Conservation (phyloP, 2,888 invertebrate species). For the Dicycla oo region DNA sequence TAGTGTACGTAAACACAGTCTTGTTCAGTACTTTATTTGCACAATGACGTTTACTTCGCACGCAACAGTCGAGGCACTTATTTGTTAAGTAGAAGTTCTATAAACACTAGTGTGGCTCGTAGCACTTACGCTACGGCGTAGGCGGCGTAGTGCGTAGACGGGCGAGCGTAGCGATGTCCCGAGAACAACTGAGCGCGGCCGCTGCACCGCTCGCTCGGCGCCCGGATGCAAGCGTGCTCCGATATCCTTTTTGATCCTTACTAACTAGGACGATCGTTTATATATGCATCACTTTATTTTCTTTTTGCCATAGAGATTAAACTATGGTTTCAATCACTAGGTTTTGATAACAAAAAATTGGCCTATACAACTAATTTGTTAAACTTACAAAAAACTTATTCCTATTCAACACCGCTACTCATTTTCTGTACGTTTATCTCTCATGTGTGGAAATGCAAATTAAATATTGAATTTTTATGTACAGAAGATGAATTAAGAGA, state of each 20-base stretch:
- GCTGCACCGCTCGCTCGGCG: conserved; percentile 72
- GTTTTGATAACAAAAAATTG: neutral
- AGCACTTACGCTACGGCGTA: conserved; percentile 68
- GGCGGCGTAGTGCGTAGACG: conserved; percentile 65
- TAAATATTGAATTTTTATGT: conserved; percentile 11
- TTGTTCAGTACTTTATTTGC: conserved; percentile 51
- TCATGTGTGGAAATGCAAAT: neutral
- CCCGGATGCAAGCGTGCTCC: conserved; percentile 69
- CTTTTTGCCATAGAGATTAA: neutral
- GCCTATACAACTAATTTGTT: neutral
- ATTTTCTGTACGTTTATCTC: neutral
- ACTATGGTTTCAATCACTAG: neutral
- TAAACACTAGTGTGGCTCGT: conserved; percentile 68
- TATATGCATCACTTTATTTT: conserved; percentile 39
- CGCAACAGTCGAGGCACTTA: conserved; percentile 63
- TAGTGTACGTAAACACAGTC: conserved; percentile 56
- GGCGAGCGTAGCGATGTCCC: conserved; percentile 72
- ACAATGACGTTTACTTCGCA: conserved; percentile 56
- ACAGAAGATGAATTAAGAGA: conserved; percentile 17
- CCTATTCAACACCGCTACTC: neutral
- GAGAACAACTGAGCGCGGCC: conserved; percentile 77
- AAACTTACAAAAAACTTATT: neutral
- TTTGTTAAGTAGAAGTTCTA: conserved; percentile 64
- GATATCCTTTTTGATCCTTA: conserved; percentile 71
- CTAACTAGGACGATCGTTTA: conserved; percentile 59